phyloP scores from a whole-genome alignment of 1,140 invertebrate genomes.

The Aphelinus atriplicis region DNA sequence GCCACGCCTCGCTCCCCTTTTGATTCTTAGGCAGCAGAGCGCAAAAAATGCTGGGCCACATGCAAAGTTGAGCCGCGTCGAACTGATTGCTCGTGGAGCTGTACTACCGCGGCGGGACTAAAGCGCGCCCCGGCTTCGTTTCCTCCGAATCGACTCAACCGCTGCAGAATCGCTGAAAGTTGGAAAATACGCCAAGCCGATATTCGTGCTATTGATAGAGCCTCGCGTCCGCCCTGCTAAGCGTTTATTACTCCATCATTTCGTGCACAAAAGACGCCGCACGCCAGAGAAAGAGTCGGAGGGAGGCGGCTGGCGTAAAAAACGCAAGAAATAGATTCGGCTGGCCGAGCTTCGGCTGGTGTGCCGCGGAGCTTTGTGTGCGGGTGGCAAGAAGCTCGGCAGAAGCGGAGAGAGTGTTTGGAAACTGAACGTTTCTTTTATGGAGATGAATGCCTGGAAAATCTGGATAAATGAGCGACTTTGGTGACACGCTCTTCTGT shows the following conservation, averaged over 20 bases:
- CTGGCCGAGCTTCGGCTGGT: no score
- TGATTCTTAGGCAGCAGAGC: no score
- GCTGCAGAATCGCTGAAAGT: background rate
- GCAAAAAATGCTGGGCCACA: no score
- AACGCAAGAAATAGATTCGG: slow-evolving; percentile 22
- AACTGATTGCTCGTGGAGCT: no score
- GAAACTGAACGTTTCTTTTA: background rate
- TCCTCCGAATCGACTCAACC: background rate
- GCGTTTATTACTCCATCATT: slow-evolving; percentile 30
- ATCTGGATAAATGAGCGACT: slow-evolving; percentile 1
- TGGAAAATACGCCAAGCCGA: background rate
- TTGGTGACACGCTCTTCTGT: no score
- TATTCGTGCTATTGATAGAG: slow-evolving; percentile 26
- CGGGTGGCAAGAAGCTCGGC: no score
- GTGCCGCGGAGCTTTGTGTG: no score
- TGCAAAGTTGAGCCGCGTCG: no score
- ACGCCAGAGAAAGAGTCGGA: no score
- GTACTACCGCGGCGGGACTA: background rate
- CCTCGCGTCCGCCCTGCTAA: slow-evolving; percentile 6
- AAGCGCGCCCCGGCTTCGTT: background rate
- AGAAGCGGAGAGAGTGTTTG: no score
- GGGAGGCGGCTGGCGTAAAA: background rate
- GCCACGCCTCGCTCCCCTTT: no score
- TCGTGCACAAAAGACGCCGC: slow-evolving; percentile 14
- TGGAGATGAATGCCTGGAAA: slow-evolving; percentile 18